Conservation (phyloP, 2,888 invertebrate species). For the Rhorus exstirpatorius region DNA sequence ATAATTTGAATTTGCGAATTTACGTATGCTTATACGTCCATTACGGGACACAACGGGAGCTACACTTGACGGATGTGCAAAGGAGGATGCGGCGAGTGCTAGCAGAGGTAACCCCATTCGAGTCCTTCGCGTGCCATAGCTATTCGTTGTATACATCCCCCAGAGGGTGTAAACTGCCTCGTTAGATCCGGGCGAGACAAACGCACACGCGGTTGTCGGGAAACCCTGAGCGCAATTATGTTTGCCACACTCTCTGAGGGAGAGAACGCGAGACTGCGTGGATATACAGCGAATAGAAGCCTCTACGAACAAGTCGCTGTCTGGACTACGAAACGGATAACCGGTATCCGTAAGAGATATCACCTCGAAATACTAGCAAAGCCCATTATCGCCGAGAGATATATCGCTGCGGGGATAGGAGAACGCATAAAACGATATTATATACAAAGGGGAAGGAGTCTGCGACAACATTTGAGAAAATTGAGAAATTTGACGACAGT, state of each 20-base stretch:
- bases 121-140: slow-evolving; percentile 39
- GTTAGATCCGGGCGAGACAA: slow-evolving; percentile 62
- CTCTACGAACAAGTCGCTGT: too few relatives aligned
- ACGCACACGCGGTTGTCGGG: slow-evolving; percentile 62
- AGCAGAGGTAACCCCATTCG: slow-evolving; percentile 29
- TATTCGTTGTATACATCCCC: slow-evolving; percentile 51
- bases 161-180: slow-evolving; percentile 64
- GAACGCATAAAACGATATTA: neutral
- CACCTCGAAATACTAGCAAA: slow-evolving; percentile 56
- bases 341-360: slow-evolving; percentile 51
- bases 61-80: slow-evolving; percentile 12
- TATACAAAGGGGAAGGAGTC: slow-evolving; percentile 16
- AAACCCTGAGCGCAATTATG: slow-evolving; percentile 64
- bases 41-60: slow-evolving; percentile 20
- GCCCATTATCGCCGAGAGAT: slow-evolving; percentile 59
- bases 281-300: too few relatives aligned
- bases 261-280: slow-evolving; percentile 5
- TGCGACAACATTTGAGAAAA: slow-evolving; percentile 35
- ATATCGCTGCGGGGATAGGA: slow-evolving; percentile 30
- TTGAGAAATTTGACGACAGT: slow-evolving; percentile 3
- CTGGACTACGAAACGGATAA: slow-evolving; percentile 46
- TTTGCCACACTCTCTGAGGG: slow-evolving; percentile 45
- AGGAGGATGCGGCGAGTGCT: too few relatives aligned
- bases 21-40: slow-evolving; percentile 36
- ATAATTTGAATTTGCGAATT: slow-evolving; percentile 46